These are phyloP conservation scores for Grus americana DNA, from an alignment of 2,113 vertebrate genomes.

Conservation along the genomic window DNA sequence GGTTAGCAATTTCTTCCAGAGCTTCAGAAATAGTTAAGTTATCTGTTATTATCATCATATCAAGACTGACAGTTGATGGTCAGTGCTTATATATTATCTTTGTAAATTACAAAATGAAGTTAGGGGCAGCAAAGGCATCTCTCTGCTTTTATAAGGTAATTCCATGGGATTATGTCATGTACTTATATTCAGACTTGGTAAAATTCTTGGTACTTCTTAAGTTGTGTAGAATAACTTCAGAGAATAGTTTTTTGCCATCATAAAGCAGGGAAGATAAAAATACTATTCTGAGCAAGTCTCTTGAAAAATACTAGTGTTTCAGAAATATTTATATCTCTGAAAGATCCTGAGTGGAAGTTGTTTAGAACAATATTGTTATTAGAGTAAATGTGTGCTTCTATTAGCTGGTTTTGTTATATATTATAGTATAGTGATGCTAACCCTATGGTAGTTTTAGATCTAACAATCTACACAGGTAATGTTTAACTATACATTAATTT, in stretches of 20 bases:
- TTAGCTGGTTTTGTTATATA: neutral
- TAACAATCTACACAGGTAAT: neutral
- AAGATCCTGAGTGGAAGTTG: neutral
- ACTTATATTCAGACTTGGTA: neutral
- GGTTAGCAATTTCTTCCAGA: slow-evolving; percentile 61
- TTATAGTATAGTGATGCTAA: neutral
- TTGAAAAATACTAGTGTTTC: neutral
- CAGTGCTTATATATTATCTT: slow-evolving; percentile 42
- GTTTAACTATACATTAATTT: neutral
- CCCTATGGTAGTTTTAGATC: neutral
- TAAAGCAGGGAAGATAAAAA: neutral
- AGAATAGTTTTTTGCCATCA: neutral
- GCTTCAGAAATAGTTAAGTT: slow-evolving; percentile 67
- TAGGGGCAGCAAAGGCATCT: neutral
- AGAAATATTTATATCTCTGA: neutral
- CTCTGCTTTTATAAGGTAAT: neutral
- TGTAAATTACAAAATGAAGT: slow-evolving; percentile 20
- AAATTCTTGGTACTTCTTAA: neutral
- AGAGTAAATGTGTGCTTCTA: neutral
- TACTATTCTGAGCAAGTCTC: neutral
- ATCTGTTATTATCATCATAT: slow-evolving; percentile 38
- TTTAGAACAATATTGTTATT: neutral
- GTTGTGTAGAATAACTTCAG: neutral
- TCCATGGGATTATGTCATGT: neutral
- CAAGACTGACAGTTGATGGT: slow-evolving; percentile 58